These are phyloP conservation scores for Drosophila tripunctata DNA, from an alignment of 2,888 invertebrate species.

Conservation along the genomic window DNA sequence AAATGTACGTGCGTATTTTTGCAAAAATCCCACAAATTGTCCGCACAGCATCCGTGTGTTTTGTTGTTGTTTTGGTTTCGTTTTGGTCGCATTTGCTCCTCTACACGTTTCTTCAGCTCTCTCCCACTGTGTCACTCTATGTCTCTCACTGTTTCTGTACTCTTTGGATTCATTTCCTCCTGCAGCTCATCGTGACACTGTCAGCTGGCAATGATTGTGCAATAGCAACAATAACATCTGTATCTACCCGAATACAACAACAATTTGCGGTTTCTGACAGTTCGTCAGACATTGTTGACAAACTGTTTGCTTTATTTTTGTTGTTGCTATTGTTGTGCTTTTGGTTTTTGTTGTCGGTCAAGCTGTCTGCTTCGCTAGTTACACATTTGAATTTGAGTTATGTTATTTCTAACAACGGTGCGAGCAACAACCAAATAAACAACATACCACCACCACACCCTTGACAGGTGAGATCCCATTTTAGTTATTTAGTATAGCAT, in stretches of 20 bases:
- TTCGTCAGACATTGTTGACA: constrained; percentile 67
- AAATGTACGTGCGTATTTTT: constrained; percentile 60
- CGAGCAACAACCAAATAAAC: constrained; percentile 2
- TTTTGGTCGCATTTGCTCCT: constrained; percentile 11
- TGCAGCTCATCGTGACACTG: constrained; percentile 20
- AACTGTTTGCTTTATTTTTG: constrained; percentile 50
- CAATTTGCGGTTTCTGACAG: constrained; percentile 65
- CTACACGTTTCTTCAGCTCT: background rate
- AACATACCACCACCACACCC: background rate
- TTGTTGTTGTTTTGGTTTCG: constrained; percentile 10
- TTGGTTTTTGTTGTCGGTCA: constrained; percentile 20
- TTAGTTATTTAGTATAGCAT: no score
- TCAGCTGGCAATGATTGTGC: constrained; percentile 51
- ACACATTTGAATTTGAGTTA: constrained; percentile 22
- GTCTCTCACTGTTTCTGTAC: background rate
- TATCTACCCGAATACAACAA: constrained; percentile 31
- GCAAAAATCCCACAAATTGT: constrained; percentile 57
- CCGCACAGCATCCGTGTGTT: constrained; percentile 47
- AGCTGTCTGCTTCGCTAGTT: constrained; percentile 19
- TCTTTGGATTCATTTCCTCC: background rate
- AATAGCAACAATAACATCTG: constrained; percentile 20
- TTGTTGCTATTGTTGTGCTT: constrained; percentile 15
- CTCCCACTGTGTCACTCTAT: background rate
- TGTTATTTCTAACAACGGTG: constrained; percentile 20
- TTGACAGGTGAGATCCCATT: constrained; percentile 36